Evolutionary conservation across 2,113 vertebrate species (phyloP).

Genomic region (Grantiella picta): DNA sequence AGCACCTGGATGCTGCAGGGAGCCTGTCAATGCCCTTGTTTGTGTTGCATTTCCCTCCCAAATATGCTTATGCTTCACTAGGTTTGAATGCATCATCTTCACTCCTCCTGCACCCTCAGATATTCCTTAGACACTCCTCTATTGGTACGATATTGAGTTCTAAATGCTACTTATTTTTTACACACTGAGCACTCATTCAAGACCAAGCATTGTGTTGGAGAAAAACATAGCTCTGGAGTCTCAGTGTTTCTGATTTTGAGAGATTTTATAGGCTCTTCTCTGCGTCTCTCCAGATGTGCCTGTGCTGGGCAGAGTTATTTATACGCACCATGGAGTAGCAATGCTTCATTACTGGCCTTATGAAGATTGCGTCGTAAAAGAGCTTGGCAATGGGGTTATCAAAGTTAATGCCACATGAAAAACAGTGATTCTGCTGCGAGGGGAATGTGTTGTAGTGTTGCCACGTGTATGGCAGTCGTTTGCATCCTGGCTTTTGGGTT

Average conservation of each 20-base stretch:
- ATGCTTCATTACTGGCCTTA: neutral
- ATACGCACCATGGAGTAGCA: neutral
- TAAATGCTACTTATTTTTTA: constrained; percentile 63
- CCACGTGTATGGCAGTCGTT: neutral
- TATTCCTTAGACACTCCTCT: neutral
- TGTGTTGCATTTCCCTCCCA: constrained; percentile 51
- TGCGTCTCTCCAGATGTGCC: rapidly evolving
- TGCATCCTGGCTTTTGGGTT: neutral
- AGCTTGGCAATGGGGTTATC: neutral
- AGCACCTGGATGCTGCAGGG: constrained; percentile 4
- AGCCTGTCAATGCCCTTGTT: constrained; percentile 51
- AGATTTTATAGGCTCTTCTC: neutral
- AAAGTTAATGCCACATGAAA: neutral
- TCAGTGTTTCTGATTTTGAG: neutral
- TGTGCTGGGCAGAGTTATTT: neutral
- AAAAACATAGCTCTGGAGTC: neutral
- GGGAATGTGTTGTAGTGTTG: neutral
- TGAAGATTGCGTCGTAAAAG: neutral
- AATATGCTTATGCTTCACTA: neutral
- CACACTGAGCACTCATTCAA: constrained; percentile 73
- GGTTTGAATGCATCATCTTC: constrained; percentile 30
- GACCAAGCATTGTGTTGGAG: constrained; percentile 69
- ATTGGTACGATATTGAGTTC: constrained; percentile 61
- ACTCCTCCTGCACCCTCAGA: neutral
- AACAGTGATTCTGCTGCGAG: neutral